Percentiles rank a stretch among this genome's conserved stretches.
Conservation (phyloP, 2,113 vertebrate species). For the Pluvialis apricaria region DNA sequence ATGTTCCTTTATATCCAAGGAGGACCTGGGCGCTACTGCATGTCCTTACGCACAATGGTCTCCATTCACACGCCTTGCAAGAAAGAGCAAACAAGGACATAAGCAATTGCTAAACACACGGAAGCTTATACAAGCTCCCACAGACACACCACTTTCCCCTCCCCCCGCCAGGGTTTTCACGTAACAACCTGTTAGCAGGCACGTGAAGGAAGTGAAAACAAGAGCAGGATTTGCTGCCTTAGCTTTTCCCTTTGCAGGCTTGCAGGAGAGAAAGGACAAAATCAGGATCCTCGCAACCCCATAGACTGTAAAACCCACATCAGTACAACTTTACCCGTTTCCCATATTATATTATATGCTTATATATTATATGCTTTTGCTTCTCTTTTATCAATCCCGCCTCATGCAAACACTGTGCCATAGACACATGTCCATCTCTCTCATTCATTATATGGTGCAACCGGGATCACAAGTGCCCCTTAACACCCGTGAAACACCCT, state of each 20-base stretch:
- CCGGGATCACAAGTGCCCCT: not conserved
- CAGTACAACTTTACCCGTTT: not conserved
- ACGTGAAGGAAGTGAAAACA: not conserved
- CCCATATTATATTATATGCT: too few species aligned
- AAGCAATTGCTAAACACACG: not conserved
- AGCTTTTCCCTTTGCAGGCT: not conserved
- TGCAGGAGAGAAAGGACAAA: not conserved
- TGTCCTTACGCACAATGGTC: not conserved
- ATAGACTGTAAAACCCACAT: not conserved
- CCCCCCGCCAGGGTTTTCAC: not conserved
- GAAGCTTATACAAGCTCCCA: not conserved
- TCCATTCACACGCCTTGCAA: not conserved
- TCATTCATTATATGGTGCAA: not conserved
- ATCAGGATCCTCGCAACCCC: not conserved
- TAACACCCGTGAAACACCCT: rapidly evolving
- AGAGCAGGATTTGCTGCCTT: not conserved
- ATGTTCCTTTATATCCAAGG: not conserved
- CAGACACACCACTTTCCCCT: not conserved
- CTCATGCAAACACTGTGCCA: rapidly evolving
- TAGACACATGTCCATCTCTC: not conserved
- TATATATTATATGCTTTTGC: not conserved
- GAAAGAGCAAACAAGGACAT: not conserved
- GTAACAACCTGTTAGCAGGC: not conserved
- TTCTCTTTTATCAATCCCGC: not conserved
- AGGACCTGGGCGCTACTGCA: not conserved